A percentile compares a stretch with the other conserved stretches of the same genome.
Conservation (phyloP, 2,888 invertebrate species). For the Schizaphis graminum region DNA sequence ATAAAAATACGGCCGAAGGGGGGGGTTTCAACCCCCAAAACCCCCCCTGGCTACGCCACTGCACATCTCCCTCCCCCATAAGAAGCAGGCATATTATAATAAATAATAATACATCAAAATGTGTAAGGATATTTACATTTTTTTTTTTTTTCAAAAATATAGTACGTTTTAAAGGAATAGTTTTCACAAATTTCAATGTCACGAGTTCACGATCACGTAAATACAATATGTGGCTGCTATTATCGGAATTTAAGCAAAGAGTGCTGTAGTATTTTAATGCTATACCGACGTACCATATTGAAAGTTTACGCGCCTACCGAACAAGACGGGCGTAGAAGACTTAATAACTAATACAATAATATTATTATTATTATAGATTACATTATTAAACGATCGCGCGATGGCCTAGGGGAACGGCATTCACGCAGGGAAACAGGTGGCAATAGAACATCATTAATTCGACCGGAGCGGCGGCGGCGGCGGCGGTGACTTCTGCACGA, state of each 20-base stretch:
- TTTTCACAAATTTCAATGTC: not conserved
- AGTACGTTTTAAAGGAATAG: not conserved
- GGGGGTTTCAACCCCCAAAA: too few relatives aligned
- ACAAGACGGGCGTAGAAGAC: not conserved
- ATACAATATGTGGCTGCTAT: not conserved
- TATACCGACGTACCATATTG: not conserved
- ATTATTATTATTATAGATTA: not conserved
- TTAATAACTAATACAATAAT: not conserved
- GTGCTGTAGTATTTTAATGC: not conserved
- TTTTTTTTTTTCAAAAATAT: not conserved
- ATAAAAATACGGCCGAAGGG: too few relatives aligned
- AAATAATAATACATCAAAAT: not conserved
- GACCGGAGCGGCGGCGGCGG: not conserved
- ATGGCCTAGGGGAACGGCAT: not conserved
- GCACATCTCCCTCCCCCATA: not conserved
- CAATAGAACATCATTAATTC: not conserved
- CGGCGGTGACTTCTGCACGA: not conserved
- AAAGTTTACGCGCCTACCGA: not conserved
- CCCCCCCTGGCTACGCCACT: too few relatives aligned
- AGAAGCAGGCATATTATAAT: not conserved
- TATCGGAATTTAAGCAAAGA: not conserved
- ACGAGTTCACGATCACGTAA: not conserved
- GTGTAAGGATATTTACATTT: not conserved
- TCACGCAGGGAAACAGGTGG: conserved; percentile 36
- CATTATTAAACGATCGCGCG: not conserved